Base-by-base conservation (phyloP, 1,140 invertebrate genomes). In the Drosophila guanche region DNA sequence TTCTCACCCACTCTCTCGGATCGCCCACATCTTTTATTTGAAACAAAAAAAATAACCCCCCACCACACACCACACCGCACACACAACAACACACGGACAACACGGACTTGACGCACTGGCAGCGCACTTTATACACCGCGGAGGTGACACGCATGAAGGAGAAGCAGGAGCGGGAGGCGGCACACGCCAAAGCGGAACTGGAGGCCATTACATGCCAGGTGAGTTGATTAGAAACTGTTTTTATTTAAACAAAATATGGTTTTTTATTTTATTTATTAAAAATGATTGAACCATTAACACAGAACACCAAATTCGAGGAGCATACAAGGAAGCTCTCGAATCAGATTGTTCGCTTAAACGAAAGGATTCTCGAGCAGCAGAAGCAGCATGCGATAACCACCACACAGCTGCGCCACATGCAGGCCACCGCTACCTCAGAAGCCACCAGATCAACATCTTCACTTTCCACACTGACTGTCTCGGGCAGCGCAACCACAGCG, bases 71-170 rank as follows among this genome's bases (percentile, higher is more conserved):
- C 25, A 61, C 46, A 51, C 45, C 33, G 53, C 48, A 60, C 40
- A 33, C 6, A 46, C 52, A 10, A 50, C 29, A 58, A 57, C 45
- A 71, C 59, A 70, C 22, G 58, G 50, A 46, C 42, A 58, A 53
- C 46, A 37, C 33, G 33, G 33, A 37, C 33, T 37, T 37, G 33
- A 37, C 33, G 1, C 33, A 37, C 10, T 12, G 79, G 16, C 59
- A 92, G 92, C 83, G 92, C 42, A 79, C 89, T 37, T 59, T 93
- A 12, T 93, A 92, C 48, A 90, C 88, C 60, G 90, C 92, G 51
- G 92, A 93, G 76, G 74, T 92, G n/a, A 89, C 89, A 4, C 92
- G 92, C 65, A 91, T 92, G 78, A 91, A 91, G 60, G 72, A 79
- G 25, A 92, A 92, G 75, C 85, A 91, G 63, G 90, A 91, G 57